These are phyloP conservation scores for Ailuropoda melanoleuca DNA, from an alignment of 2,113 vertebrate genomes.

Conservation along the genomic window DNA sequence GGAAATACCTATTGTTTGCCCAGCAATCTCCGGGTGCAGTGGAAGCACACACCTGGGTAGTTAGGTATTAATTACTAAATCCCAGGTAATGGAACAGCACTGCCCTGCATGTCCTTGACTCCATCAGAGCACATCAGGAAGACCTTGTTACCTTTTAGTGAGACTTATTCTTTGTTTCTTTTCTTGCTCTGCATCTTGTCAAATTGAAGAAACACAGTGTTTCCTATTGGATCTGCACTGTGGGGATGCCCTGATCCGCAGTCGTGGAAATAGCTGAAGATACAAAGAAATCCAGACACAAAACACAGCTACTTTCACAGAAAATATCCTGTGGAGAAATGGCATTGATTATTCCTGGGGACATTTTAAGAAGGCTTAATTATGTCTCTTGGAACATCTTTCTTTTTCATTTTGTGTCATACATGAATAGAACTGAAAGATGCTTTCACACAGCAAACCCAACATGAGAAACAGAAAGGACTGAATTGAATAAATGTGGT, in stretches of 20 bases:
- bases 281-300: slow-evolving; percentile 52
- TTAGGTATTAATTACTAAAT: slow-evolving; percentile 24
- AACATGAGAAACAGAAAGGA: neutral
- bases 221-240: slow-evolving; percentile 1
- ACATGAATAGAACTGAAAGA: slow-evolving; percentile 6
- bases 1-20: neutral
- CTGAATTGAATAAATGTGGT: neutral
- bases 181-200: slow-evolving; percentile 51
- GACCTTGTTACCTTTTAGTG: neutral
- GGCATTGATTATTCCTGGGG: slow-evolving; percentile 41
- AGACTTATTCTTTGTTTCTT: slow-evolving; percentile 8
- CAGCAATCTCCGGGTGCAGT: neutral
- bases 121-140: neutral
- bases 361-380: slow-evolving; percentile 62
- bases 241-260: neutral
- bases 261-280: neutral
- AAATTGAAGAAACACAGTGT: slow-evolving; percentile 26
- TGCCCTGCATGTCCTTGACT: neutral
- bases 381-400: slow-evolving; percentile 40
- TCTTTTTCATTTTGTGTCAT: slow-evolving; percentile 4
- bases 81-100: neutral
- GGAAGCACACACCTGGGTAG: neutral
- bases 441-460: neutral
- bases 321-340: slow-evolving; percentile 42
- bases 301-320: slow-evolving; percentile 28